Evolutionary conservation across 1,140 invertebrate genomes (phyloP), one percentile per base, ranked within the genome.

Genomic region (Carposina sasakii): DNA sequence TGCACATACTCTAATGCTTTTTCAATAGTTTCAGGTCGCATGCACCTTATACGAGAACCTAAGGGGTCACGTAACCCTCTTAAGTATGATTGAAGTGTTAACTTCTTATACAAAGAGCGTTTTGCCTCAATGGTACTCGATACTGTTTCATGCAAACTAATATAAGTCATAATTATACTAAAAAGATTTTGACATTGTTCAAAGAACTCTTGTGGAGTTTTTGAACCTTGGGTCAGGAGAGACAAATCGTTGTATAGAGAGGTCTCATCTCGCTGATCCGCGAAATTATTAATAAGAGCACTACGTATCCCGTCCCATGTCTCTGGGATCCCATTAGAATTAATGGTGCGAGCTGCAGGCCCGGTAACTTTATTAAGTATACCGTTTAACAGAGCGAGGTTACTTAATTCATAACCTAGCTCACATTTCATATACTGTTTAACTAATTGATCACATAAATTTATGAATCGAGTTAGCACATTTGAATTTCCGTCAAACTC

Each of bases 21-120:
- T 36, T 36, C 33, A 13, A 36, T 36, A 16, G 33, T 36, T 8
- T 36, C 33, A 16, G 37, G 37, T 5, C 37, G 19, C 37, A 40
- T 40, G 37, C 37, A 40, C n/a, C 37, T 9, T n/a, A 40, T 40
- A 21, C 37, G 37, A 5, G 37, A 40, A 12, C 37, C 37, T 23
- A 40, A 23, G 12, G 37, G 37, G 16, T 36, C 33, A 9, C 16
- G 12, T n/a, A 36, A 17, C 15, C 33, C 33, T 9, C 33, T n/a
- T 9, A 36, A 16, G 19, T 13, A 36, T 16, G 33, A 10, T 36
- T 36, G 33, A 10, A 36, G 13, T 13, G 33, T 40, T 17, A 40
- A 21, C 19, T 40, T 40, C 15, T 21, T 6, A 21, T 40, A 40
- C 21, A 40, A 23, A 20, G 9, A 8, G 12, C 37, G 37, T 15